phyloP scores from a whole-genome alignment of 2,113 vertebrate species.

The mouse (Mus musculus) region GRCm39 chr12:111746001-111746500 shows the following conservation, averaged over 20 bases:
- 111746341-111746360: background rate
- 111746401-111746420: background rate
- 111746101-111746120: background rate
- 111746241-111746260: background rate
- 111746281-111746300: background rate
- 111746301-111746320: background rate
- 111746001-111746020: background rate
- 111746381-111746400: background rate
- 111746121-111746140: background rate
- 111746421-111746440: background rate
- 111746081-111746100: background rate
- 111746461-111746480: background rate
- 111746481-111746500: background rate
- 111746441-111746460: background rate
- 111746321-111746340: background rate
- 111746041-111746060: background rate
- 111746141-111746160: background rate
- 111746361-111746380: background rate
- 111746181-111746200: background rate
- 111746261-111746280: background rate
- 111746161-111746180: background rate
- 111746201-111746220: background rate
- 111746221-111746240: background rate
- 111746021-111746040: background rate
- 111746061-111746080: background rate